Percentiles rank a stretch among this genome's conserved stretches.
Conservation (phyloP, 2,888 invertebrate genomes). For the Ypsolopha scabrella region DNA sequence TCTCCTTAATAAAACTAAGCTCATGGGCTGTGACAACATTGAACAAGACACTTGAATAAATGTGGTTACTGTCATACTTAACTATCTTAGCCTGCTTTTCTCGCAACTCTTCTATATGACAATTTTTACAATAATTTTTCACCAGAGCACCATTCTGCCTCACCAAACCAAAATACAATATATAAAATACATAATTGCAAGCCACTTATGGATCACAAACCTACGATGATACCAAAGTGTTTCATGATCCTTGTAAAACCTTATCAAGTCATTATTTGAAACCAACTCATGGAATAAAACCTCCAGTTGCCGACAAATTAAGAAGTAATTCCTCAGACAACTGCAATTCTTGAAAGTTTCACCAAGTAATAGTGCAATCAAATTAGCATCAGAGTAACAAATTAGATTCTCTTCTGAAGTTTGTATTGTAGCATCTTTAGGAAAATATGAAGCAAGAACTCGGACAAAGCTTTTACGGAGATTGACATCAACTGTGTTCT, state of each 20-base stretch:
- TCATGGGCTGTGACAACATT: slow-evolving; percentile 54
- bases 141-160: slow-evolving; percentile 36
- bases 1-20: slow-evolving; percentile 51
- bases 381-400: slow-evolving; percentile 32
- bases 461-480: slow-evolving; percentile 36
- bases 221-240: slow-evolving; percentile 85
- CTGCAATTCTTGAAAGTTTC: slow-evolving; percentile 36
- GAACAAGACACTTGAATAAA: slow-evolving; percentile 58
- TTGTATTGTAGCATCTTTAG: slow-evolving; percentile 28
- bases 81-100: slow-evolving; percentile 51
- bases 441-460: slow-evolving; percentile 30
- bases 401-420: slow-evolving; percentile 33
- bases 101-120: slow-evolving; percentile 31
- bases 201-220: slow-evolving; percentile 66
- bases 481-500: slow-evolving; percentile 31
- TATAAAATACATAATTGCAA: slow-evolving; percentile 52
- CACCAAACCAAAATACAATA: slow-evolving; percentile 50
- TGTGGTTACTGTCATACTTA: slow-evolving; percentile 45
- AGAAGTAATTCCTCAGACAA: slow-evolving; percentile 36
- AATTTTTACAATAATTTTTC: slow-evolving; percentile 37
- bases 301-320: slow-evolving; percentile 43
- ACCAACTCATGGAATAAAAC: slow-evolving; percentile 64
- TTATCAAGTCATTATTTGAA: slow-evolving; percentile 73
- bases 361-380: slow-evolving; percentile 39
- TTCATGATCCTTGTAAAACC: slow-evolving; percentile 79